These are phyloP conservation scores for Zootoca vivipara DNA, from an alignment of 2,113 vertebrate species.

Conservation along the genomic window DNA sequence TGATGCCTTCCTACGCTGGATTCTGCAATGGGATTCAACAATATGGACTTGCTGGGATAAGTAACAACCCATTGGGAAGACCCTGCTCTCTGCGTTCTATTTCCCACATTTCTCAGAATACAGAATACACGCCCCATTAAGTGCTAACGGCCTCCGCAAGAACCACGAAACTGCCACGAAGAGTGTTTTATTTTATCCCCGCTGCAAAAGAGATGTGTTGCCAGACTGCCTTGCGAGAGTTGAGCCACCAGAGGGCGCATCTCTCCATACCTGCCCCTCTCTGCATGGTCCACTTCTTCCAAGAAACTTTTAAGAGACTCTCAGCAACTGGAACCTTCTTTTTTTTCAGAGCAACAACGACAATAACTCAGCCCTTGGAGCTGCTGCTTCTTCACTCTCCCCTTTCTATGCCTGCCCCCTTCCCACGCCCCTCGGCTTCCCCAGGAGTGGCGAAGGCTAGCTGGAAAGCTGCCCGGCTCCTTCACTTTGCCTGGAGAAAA, in stretches of 20 bases:
- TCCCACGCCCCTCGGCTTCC: not conserved
- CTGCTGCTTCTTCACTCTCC: not conserved
- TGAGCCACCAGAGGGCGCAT: not conserved
- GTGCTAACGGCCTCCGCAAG: not conserved
- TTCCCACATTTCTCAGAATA: not conserved
- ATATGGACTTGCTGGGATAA: not conserved
- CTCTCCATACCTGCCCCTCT: not conserved
- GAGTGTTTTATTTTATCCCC: not conserved
- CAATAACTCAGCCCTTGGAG: not conserved
- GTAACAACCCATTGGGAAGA: not conserved
- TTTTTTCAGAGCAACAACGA: not conserved
- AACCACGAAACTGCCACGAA: not conserved
- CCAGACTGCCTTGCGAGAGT: not conserved
- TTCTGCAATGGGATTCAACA: not conserved
- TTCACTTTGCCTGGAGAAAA: no score
- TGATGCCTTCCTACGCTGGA: no score
- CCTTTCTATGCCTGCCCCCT: not conserved
- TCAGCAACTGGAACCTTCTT: not conserved
- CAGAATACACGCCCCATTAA: not conserved
- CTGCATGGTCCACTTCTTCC: not conserved
- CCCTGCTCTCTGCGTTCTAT: not conserved
- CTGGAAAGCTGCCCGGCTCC: no score
- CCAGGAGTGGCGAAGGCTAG: not conserved
- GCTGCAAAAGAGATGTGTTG: no score
- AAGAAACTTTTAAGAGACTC: not conserved